A percentile compares a stretch with the other conserved stretches of the same genome.
Evolutionary conservation across 1,140 invertebrate genomes (phyloP).

Genomic region (Chlorops oryzae): DNA sequence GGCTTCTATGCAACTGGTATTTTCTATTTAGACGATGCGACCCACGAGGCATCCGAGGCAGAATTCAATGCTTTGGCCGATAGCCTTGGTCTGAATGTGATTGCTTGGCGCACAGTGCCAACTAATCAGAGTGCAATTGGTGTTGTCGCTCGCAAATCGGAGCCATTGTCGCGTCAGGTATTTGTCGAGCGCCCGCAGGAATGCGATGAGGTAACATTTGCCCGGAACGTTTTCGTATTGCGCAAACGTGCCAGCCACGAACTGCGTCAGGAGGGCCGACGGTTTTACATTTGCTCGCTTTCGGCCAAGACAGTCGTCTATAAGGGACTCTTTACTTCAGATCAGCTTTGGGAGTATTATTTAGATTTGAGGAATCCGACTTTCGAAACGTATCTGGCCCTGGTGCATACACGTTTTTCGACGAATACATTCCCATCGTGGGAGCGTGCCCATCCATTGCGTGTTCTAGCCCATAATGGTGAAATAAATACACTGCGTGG

Average conservation of each 20-base stretch:
- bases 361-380: slow-evolving; percentile 64
- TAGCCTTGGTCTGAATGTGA: slow-evolving; percentile 70
- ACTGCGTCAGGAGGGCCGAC: slow-evolving; percentile 71
- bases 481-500: slow-evolving; percentile 98
- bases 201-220: slow-evolving; percentile 57
- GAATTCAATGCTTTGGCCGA: slow-evolving; percentile 75
- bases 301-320: slow-evolving; percentile 88
- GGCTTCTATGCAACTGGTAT: slow-evolving; percentile 95
- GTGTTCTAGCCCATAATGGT: slow-evolving; percentile 95
- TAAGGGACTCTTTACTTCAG: slow-evolving; percentile 94
- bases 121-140: slow-evolving; percentile 81
- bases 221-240: slow-evolving; percentile 79
- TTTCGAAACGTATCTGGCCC: slow-evolving; percentile 89
- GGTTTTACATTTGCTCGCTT: slow-evolving; percentile 96
- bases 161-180: slow-evolving; percentile 94
- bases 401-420: slow-evolving; percentile 95
- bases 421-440: slow-evolving; percentile 99
- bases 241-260: slow-evolving; percentile 88
- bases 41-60: slow-evolving; percentile 72
- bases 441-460: slow-evolving; percentile 97
- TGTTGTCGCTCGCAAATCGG: slow-evolving; percentile 81
- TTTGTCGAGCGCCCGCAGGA: slow-evolving; percentile 62
- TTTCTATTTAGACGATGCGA: slow-evolving; percentile 81
- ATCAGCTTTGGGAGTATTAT: slow-evolving; percentile 84
- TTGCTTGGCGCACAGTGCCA: slow-evolving; percentile 89